Evolutionary conservation across 2,888 invertebrate species (phyloP).

Genomic region (Nezara viridula): DNA sequence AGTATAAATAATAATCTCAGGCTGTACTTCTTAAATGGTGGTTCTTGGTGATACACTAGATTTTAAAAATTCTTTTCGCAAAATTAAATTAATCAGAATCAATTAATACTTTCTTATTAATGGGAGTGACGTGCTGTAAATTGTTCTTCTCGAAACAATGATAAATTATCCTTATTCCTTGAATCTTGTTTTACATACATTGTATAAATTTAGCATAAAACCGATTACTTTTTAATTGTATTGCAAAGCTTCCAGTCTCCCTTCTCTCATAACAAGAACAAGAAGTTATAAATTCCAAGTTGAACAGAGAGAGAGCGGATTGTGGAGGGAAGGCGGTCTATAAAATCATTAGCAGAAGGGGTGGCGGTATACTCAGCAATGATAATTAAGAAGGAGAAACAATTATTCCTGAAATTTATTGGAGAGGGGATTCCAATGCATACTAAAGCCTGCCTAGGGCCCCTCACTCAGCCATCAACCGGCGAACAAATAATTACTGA

Average conservation of each 20-base stretch:
- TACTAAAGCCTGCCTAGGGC: conserved; percentile 30
- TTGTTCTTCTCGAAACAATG: too few species aligned
- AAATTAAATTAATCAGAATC: too few species aligned
- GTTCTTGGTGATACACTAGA: too few species aligned
- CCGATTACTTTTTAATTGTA: neutral
- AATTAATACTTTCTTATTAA: too few species aligned
- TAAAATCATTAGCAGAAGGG: conserved; percentile 30
- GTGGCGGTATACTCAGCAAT: neutral
- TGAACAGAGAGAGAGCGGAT: neutral
- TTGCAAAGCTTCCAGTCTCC: neutral
- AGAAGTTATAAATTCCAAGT: neutral
- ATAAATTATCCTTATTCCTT: too few species aligned
- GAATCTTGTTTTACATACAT: too few species aligned
- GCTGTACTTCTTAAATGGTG: too few species aligned
- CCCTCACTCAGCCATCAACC: conserved; percentile 13
- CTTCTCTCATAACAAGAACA: neutral
- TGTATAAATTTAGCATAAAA: neutral
- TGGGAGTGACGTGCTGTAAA: too few species aligned
- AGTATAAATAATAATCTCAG: too few species aligned
- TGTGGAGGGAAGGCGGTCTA: neutral
- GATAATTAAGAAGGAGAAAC: conserved; percentile 50
- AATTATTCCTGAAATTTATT: conserved; percentile 48
- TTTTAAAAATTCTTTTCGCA: too few species aligned
- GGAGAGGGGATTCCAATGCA: conserved; percentile 47
- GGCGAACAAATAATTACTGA: conserved; percentile 40